phyloP scores from a whole-genome alignment of 2,113 vertebrate species.

The Nettapus auritus region DNA sequence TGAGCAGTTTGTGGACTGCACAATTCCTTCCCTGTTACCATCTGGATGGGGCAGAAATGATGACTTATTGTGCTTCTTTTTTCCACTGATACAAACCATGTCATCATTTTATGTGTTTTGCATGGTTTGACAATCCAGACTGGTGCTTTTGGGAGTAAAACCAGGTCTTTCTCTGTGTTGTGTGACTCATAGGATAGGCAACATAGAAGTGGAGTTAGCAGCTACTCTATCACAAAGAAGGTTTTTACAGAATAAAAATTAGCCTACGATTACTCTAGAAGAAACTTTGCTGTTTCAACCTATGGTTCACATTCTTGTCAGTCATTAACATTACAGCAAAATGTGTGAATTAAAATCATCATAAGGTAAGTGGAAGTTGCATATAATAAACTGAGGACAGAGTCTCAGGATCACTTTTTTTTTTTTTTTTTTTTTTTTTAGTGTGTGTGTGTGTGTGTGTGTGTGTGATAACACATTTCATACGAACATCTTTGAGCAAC shows the following conservation, averaged over 20 bases:
- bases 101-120: not conserved
- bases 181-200: not conserved
- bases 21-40: not conserved
- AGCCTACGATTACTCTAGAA: not conserved
- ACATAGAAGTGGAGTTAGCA: not conserved
- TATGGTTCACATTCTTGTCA: not conserved
- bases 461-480: not conserved
- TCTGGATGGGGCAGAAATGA: not conserved
- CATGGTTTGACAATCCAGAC: not conserved
- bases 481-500: too few relatives aligned
- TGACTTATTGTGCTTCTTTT: not conserved
- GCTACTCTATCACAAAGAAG: not conserved
- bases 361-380: not conserved
- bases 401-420: not conserved
- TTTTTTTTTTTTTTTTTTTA: too few relatives aligned
- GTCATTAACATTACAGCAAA: not conserved
- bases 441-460: too few relatives aligned
- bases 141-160: not conserved
- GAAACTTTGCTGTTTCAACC: not conserved
- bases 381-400: accelerated
- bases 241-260: not conserved
- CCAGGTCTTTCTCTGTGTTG: not conserved
- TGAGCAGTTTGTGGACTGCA: not conserved
- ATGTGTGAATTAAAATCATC: not conserved
- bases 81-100: not conserved